These are phyloP conservation scores for Ellobium chinense DNA, from an alignment of 2,888 invertebrate species.

Conservation along the genomic window DNA sequence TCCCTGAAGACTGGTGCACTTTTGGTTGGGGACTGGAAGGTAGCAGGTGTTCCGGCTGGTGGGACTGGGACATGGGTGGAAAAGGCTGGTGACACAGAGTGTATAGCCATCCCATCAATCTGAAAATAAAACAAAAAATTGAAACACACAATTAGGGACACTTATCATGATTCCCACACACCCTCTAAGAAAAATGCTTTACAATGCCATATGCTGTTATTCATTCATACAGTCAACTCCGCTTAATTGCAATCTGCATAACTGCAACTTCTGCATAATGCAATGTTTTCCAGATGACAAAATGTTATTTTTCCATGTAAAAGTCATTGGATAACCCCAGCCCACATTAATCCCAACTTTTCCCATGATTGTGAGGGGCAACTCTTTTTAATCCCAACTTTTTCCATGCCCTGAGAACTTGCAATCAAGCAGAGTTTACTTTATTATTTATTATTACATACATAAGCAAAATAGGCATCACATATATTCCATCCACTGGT, in stretches of 20 bases:
- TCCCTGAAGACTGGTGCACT: conserved; percentile 6
- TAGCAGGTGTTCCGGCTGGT: conserved; percentile 63
- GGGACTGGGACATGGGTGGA: conserved; percentile 64
- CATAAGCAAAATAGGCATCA: too few relatives aligned
- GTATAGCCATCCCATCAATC: neutral
- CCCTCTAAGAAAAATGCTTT: neutral
- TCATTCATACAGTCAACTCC: neutral
- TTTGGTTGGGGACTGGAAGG: conserved; percentile 51
- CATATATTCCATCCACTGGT: too few relatives aligned
- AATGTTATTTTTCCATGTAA: too few relatives aligned
- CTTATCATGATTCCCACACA: neutral
- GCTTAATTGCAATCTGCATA: neutral
- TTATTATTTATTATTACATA: too few relatives aligned
- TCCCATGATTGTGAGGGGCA: too few relatives aligned
- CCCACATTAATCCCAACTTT: too few relatives aligned
- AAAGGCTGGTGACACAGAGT: conserved; percentile 55
- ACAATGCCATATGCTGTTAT: neutral
- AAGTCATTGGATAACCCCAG: too few relatives aligned
- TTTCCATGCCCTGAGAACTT: too few relatives aligned
- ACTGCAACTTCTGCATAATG: too few relatives aligned
- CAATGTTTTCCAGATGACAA: too few relatives aligned
- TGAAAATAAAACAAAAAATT: neutral
- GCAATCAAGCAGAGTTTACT: too few relatives aligned
- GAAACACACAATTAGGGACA: neutral
- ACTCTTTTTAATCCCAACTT: too few relatives aligned